A percentile compares a stretch with the other conserved stretches of the same genome.
These are phyloP conservation scores for Saccostrea echinata DNA, from an alignment of 1,140 invertebrate species.

Conservation along the genomic window DNA sequence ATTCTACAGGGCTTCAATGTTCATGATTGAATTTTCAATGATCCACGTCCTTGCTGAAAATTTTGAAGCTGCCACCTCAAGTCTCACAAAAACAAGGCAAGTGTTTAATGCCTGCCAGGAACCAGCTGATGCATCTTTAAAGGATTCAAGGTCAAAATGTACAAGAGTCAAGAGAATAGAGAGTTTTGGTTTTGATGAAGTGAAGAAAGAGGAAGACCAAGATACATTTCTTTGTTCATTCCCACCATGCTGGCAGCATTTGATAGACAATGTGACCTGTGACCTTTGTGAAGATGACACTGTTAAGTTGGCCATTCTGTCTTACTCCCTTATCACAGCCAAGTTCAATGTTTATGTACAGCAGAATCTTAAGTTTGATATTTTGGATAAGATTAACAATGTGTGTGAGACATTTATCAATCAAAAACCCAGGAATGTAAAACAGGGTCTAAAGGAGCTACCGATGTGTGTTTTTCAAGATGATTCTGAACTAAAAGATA, in stretches of 20 bases:
- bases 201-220: background rate
- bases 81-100: conserved; percentile 19
- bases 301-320: conserved; percentile 24
- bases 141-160: background rate
- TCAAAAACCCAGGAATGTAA: background rate
- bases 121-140: background rate
- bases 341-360: background rate
- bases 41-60: conserved; percentile 42
- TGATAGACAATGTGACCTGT: conserved; percentile 41
- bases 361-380: conserved; percentile 3
- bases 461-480: background rate
- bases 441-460: background rate
- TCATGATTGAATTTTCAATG: conserved; percentile 41
- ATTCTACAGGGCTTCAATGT: conserved; percentile 9
- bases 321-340: background rate
- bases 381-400: conserved; percentile 4
- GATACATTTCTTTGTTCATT: background rate
- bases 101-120: background rate
- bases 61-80: background rate
- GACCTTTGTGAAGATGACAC: conserved; percentile 42
- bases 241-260: conserved; percentile 32
- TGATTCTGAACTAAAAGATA: background rate
- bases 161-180: conserved; percentile 8
- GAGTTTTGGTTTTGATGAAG: conserved; percentile 22
- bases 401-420: background rate